Conservation (phyloP, 2,888 invertebrate genomes). For the Anorthoa munda region DNA sequence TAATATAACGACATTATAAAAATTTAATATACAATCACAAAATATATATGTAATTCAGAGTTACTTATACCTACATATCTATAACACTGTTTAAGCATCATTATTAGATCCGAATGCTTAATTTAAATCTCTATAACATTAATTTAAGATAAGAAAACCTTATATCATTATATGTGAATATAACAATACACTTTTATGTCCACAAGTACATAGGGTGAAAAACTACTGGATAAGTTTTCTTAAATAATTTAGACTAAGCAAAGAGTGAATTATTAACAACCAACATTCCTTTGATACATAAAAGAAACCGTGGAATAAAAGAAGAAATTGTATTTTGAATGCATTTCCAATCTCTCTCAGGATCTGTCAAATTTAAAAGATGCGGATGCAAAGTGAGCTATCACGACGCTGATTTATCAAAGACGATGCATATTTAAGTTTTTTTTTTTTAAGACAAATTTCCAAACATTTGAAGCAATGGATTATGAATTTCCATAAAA, state of each 20-base stretch:
- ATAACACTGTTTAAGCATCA: slow-evolving; percentile 48
- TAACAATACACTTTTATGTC: slow-evolving; percentile 14
- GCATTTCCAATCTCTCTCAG: not conserved
- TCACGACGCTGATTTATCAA: not conserved
- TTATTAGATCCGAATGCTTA: slow-evolving; percentile 46
- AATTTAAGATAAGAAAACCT: slow-evolving; percentile 35
- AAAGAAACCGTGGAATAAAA: not conserved
- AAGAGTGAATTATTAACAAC: slow-evolving; percentile 1
- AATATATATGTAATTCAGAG: slow-evolving; percentile 42
- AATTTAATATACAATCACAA: slow-evolving; percentile 54
- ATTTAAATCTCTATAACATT: slow-evolving; percentile 27
- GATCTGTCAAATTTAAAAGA: slow-evolving; percentile 4
- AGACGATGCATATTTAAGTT: not conserved
- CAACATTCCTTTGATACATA: slow-evolving; percentile 2
- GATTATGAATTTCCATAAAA: too few relatives aligned
- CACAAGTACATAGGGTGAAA: slow-evolving; percentile 6
- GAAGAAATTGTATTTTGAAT: not conserved
- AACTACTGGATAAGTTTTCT: not conserved
- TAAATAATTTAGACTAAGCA: slow-evolving; percentile 5
- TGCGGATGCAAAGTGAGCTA: not conserved
- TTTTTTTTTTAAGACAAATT: too few relatives aligned
- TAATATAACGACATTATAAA: slow-evolving; percentile 50
- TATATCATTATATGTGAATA: slow-evolving; percentile 20
- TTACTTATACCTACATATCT: slow-evolving; percentile 45
- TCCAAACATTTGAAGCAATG: too few relatives aligned